These are phyloP conservation scores for Alviniconcha strummeri DNA, from an alignment of 2,888 invertebrate genomes.

Conservation along the genomic window DNA sequence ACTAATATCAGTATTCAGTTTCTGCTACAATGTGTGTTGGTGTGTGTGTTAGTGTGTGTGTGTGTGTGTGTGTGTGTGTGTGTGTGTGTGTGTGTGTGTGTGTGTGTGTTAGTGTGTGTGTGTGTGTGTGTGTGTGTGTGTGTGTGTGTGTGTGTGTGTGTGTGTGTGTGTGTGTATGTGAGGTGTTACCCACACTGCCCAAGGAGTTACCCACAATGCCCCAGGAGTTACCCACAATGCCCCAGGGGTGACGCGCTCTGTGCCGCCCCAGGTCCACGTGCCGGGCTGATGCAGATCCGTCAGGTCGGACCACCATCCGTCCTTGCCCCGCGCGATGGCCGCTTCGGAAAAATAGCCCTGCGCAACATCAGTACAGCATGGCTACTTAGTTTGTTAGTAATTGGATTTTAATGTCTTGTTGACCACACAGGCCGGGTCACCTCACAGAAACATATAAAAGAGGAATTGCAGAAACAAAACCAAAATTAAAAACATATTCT, in stretches of 20 bases:
- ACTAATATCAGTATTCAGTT: too few species aligned
- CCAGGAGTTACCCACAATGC: constrained; percentile 27
- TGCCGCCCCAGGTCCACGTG: constrained; percentile 29
- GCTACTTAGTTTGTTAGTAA: too few species aligned
- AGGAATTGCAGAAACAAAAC: too few species aligned
- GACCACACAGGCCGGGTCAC: too few species aligned
- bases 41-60: constrained; percentile 3
- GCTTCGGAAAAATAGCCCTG: not conserved
- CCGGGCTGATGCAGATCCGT: constrained; percentile 18
- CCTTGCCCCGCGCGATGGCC: not conserved
- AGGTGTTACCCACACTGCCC: not conserved
- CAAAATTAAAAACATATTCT: too few species aligned
- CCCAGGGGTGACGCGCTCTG: constrained; percentile 13
- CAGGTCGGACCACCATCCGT: constrained; percentile 32
- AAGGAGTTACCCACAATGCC: not conserved
- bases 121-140: not conserved
- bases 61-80: constrained; percentile 6
- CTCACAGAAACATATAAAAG: too few species aligned
- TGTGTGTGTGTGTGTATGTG: not conserved
- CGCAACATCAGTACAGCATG: too few species aligned
- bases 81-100: constrained; percentile 10
- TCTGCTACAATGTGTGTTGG: too few species aligned
- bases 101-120: not conserved
- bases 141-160: too few species aligned
- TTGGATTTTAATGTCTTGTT: too few species aligned